Conservation (phyloP, 2,888 invertebrate species). For the Pilophorus perplexus region DNA sequence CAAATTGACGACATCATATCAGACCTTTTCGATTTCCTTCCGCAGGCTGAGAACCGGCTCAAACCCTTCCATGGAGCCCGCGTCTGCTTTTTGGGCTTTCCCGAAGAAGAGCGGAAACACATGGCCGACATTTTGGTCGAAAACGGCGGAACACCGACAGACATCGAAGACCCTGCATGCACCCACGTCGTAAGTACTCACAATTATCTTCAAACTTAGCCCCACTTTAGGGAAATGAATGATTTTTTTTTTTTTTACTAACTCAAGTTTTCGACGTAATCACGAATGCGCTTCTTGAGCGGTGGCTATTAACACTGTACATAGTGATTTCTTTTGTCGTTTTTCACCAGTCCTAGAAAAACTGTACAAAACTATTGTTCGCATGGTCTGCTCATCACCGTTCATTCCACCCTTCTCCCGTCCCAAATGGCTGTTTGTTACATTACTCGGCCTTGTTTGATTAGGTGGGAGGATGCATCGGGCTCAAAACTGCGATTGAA, state of each 20-base stretch:
- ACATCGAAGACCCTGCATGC: constrained; percentile 76
- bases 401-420: too few species aligned
- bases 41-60: constrained; percentile 67
- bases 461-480: too few species aligned
- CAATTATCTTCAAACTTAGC: too few species aligned
- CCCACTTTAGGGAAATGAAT: too few species aligned
- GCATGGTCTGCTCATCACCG: too few species aligned
- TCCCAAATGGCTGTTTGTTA: too few species aligned
- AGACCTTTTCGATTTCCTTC: constrained; percentile 48
- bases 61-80: constrained; percentile 84
- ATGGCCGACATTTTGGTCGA: constrained; percentile 85
- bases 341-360: too few species aligned
- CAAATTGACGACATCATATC: constrained; percentile 6
- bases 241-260: constrained; percentile 1
- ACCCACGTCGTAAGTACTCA: constrained; percentile 82
- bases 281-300: constrained; percentile 2
- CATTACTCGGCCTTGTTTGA: too few species aligned
- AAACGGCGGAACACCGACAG: constrained; percentile 79
- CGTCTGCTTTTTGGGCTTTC: constrained; percentile 87
- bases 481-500: too few species aligned
- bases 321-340: too few species aligned
- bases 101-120: constrained; percentile 83
- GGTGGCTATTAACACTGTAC: constrained; percentile 31
- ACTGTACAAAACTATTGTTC: too few species aligned
- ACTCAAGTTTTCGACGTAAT: background rate